Evolutionary conservation across 2,888 invertebrate species (phyloP).

Genomic region (Diarsia dahlii): DNA sequence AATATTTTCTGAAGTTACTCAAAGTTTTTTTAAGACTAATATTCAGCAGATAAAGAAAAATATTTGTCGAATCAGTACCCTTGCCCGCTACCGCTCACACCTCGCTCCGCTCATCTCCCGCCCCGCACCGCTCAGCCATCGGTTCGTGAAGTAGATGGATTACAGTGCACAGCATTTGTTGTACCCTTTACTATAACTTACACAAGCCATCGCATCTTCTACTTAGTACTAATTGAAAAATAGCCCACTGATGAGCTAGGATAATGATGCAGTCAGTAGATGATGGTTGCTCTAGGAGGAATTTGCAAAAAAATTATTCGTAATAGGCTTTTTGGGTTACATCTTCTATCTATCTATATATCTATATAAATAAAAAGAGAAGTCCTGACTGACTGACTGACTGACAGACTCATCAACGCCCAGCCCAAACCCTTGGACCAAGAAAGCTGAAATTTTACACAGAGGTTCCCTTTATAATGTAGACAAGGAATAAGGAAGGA

Average conservation of each 20-base stretch:
- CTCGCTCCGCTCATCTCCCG: constrained; percentile 53
- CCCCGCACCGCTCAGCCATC: constrained; percentile 73
- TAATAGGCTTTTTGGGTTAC: no score
- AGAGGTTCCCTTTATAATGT: no score
- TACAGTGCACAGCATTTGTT: constrained; percentile 83
- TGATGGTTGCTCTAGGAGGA: background rate
- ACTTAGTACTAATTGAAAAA: constrained; percentile 73
- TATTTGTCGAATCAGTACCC: background rate
- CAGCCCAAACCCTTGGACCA: no score
- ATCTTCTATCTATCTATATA: no score
- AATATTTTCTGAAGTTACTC: no score
- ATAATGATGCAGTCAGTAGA: constrained; percentile 53
- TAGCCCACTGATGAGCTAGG: constrained; percentile 53
- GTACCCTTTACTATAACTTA: constrained; percentile 79
- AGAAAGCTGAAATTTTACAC: no score
- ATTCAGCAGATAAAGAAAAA: no score
- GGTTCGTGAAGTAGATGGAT: constrained; percentile 89
- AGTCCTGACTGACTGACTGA: no score
- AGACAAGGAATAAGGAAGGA: no score
- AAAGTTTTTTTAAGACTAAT: no score
- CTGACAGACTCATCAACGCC: no score
- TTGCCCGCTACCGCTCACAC: constrained; percentile 52
- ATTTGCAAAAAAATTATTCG: background rate
- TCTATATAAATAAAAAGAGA: no score
- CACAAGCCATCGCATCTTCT: constrained; percentile 63